phyloP scores from a whole-genome alignment of 2,113 vertebrate species.

The Hassar affinis region DNA sequence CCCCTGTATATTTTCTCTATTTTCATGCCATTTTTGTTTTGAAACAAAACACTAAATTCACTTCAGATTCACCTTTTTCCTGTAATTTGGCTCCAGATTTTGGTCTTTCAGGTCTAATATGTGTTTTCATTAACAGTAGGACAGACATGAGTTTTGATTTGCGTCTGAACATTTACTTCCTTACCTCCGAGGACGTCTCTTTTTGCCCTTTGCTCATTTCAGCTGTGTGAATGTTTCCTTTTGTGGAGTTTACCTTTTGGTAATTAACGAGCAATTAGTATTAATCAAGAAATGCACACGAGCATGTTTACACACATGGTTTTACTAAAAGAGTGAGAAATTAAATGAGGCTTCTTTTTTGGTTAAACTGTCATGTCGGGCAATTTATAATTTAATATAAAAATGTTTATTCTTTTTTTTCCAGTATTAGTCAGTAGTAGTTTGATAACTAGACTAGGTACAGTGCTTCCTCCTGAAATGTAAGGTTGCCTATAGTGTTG shows the following conservation, averaged over 20 bases:
- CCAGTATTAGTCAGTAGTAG: too few species aligned
- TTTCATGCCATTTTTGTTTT: neutral
- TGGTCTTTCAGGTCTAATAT: neutral
- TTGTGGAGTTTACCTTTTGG: too few species aligned
- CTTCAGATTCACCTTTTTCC: neutral
- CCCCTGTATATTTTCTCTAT: neutral
- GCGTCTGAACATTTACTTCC: too few species aligned
- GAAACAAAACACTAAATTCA: neutral
- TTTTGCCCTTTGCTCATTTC: too few species aligned
- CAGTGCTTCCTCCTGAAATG: neutral
- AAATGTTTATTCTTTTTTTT: too few species aligned
- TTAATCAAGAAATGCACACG: neutral
- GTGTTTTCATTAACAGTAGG: too few species aligned
- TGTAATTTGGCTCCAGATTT: neutral
- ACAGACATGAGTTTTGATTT: too few species aligned
- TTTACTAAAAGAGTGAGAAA: neutral
- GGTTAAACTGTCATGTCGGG: too few species aligned
- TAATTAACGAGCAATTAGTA: neutral
- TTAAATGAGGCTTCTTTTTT: too few species aligned
- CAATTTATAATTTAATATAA: too few species aligned
- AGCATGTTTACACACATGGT: neutral
- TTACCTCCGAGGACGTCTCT: too few species aligned
- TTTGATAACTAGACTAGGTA: neutral
- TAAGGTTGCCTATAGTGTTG: neutral
- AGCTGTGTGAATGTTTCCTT: too few species aligned